A percentile compares a stretch with the other conserved stretches of the same genome.
These are phyloP conservation scores for Meandrina meandrites DNA, from an alignment of 92 coral and sea anemone species.

Conservation along the genomic window DNA sequence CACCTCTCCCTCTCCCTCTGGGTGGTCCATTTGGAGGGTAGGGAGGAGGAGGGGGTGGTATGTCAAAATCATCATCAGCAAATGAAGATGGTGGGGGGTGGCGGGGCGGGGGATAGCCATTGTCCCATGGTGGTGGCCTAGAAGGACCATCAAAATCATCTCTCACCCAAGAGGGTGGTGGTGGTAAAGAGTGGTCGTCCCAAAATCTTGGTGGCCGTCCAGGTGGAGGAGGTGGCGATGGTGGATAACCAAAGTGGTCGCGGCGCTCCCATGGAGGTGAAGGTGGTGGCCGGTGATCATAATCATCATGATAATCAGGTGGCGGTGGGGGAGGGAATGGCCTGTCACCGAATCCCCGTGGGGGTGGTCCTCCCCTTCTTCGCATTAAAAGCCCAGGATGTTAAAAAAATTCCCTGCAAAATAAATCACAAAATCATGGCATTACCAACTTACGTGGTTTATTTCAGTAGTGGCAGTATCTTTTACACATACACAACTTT, in stretches of 20 bases:
- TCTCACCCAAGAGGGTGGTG: conserved; percentile 41
- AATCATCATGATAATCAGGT: conserved; percentile 5
- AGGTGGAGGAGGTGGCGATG: conserved; percentile 64
- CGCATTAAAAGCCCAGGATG: conserved; percentile 28
- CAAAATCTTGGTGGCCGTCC: conserved; percentile 38
- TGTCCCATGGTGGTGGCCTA: conserved; percentile 22
- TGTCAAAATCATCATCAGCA: conserved; percentile 50
- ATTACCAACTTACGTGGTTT: no score
- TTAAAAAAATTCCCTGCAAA: conserved; percentile 6
- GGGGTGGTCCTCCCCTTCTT: conserved; percentile 48
- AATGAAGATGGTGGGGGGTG: conserved; percentile 27
- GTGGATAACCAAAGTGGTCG: conserved; percentile 25
- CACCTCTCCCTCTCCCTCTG: conserved; percentile 60
- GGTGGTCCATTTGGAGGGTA: conserved; percentile 29
- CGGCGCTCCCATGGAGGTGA: conserved; percentile 41
- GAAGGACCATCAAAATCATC: conserved; percentile 37
- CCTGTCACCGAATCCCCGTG: conserved; percentile 21
- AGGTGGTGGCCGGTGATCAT: conserved; percentile 40
- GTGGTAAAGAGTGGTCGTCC: conserved; percentile 16
- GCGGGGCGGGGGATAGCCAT: not conserved
- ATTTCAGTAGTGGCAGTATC: no score
- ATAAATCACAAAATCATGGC: not conserved
- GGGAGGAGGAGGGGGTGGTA: conserved; percentile 32
- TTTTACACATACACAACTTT: no score
- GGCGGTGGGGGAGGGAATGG: conserved; percentile 28